Base-by-base conservation (phyloP, 1,140 invertebrate genomes). In the Drosophila punjabiensis region DNA sequence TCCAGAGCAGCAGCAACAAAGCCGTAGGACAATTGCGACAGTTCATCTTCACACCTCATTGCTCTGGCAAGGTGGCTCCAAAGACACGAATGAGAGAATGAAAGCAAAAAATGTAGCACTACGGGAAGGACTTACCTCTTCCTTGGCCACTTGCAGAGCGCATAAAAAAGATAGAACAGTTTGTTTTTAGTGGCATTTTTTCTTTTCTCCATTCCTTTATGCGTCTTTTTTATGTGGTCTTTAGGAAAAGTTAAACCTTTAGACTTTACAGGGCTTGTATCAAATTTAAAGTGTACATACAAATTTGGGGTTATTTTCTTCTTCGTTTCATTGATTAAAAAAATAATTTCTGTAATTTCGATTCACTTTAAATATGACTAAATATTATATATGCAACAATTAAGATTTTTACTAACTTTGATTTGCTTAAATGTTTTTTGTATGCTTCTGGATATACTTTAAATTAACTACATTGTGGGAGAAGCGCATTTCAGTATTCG, bases 11-110 rank as follows among this genome's bases (percentile, higher is more conserved):
- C 74, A 75, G 67, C 82, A 86, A 86, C 81, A 82, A 79, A 81
- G 53, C 62, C 69, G 67, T 86, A 76, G 75, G 85, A 88, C 86
- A 88, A 81, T 89, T 88, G 85, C 82, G 85, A 88, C 85, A 85
- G 85, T 88, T 88, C 85, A 88, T 89, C 85, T 88, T 88, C 85
- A 88, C 85, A 89, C 85, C 85, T 89, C 85, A 88, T 88, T 88
- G 85, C 77, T 55, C 65, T 61, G 70, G 82, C 65, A 81, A 85
- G 79, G 79, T 78, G 82, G 82, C 69, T 76, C 80, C 67, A 85
- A 50, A 74, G 68, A 35, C 20, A 32, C 82, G 68, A 74, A 39
- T 52, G 47, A 18, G 13, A 35, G 68, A 73, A 73, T 53, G 45
- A 35, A 58, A 73, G 69, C 24, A 39, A 37, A 56, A 71, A 69